These are phyloP conservation scores for Boulengeromyrus knoepffleri DNA, from an alignment of 2,113 vertebrate genomes.

Conservation along the genomic window DNA sequence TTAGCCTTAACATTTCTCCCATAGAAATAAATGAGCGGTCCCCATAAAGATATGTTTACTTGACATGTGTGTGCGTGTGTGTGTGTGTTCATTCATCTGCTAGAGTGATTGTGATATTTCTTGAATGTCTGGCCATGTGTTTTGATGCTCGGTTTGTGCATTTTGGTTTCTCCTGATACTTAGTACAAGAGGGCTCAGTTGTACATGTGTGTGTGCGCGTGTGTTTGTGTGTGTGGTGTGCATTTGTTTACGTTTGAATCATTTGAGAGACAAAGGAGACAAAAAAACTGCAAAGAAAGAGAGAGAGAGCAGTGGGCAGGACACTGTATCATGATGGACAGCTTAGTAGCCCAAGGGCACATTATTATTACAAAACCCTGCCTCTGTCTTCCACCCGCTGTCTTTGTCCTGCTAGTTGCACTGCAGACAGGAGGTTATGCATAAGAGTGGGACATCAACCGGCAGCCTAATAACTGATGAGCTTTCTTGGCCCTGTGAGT, in stretches of 20 bases:
- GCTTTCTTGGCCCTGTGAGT: slow-evolving; percentile 31
- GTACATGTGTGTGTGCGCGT: not conserved
- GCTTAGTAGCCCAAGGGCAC: slow-evolving; percentile 56
- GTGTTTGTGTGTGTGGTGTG: not conserved
- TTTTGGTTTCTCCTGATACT: not conserved
- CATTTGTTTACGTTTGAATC: not conserved
- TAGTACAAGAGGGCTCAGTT: not conserved
- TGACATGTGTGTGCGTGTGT: too few species aligned
- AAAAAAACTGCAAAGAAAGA: not conserved
- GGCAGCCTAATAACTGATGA: slow-evolving; percentile 40
- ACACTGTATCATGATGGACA: slow-evolving; percentile 34
- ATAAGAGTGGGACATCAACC: slow-evolving; percentile 25
- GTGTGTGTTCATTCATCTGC: not conserved
- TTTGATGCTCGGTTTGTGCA: not conserved
- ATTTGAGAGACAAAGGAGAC: slow-evolving; percentile 1
- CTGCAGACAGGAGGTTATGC: slow-evolving; percentile 34
- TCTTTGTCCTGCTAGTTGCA: slow-evolving; percentile 36
- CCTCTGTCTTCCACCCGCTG: slow-evolving; percentile 22
- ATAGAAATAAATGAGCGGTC: too few species aligned
- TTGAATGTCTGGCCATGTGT: slow-evolving; percentile 3
- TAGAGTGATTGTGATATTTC: not conserved
- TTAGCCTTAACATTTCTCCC: too few species aligned
- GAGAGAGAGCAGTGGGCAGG: slow-evolving; percentile 13
- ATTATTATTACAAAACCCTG: slow-evolving; percentile 56
- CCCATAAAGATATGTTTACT: too few species aligned